Evolutionary conservation across 92 coral and sea anemone species (phyloP).

Genomic region (Meandrina meandrites): DNA sequence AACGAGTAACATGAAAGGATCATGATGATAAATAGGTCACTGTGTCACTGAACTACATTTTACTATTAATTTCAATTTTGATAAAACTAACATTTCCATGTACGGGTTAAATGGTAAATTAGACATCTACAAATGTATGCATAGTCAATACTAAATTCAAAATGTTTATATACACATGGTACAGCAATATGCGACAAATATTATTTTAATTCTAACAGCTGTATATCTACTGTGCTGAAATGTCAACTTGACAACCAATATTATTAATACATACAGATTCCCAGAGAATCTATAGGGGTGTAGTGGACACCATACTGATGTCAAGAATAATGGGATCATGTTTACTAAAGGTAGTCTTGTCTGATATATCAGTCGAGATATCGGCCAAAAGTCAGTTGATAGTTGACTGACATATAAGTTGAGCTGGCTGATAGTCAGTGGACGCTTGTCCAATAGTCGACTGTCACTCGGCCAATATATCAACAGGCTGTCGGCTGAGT

Average conservation of each 20-base stretch:
- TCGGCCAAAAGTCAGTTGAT: too few relatives aligned
- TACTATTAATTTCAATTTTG: not conserved
- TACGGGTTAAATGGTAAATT: not conserved
- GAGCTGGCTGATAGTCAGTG: too few relatives aligned
- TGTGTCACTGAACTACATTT: not conserved
- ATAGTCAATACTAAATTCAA: slow-evolving; percentile 11
- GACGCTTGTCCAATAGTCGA: too few relatives aligned
- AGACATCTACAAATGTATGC: slow-evolving; percentile 22
- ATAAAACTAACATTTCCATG: not conserved
- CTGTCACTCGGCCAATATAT: too few relatives aligned
- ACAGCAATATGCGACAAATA: not conserved
- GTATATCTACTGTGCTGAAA: not conserved
- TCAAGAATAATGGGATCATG: too few relatives aligned
- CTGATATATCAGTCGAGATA: too few relatives aligned
- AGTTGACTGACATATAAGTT: too few relatives aligned
- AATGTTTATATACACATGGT: slow-evolving; percentile 4
- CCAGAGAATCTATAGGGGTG: not conserved
- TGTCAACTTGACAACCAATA: slow-evolving; percentile 12
- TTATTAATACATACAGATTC: slow-evolving; percentile 6
- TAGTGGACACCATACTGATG: not conserved
- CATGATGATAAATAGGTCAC: not conserved
- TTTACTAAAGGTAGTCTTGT: too few relatives aligned
- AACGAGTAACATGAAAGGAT: not conserved
- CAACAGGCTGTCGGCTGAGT: too few relatives aligned
- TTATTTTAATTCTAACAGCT: slow-evolving; percentile 8